Base-by-base conservation (phyloP, 2,888 invertebrate genomes). In the Elysia crispata region DNA sequence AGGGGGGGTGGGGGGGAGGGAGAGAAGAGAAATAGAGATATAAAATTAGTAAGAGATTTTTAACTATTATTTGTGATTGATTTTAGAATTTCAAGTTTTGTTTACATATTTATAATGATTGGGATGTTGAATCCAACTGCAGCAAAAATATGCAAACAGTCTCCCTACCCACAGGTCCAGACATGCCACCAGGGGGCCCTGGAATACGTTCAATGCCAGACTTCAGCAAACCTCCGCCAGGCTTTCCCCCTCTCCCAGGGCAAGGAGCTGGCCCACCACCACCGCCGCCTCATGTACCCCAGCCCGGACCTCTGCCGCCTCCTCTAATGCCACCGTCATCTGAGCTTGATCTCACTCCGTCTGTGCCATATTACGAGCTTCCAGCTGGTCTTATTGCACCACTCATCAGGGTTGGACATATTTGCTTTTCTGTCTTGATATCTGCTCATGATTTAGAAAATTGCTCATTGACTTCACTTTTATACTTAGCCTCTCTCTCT, bases 351-450 rank as follows among this genome's bases (percentile, higher is more conserved):
- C 87, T 92, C 74, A 95, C 96, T 93, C 98, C 98, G 33, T 95
- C 96, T 33, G 96, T 97, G 87, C 98, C 98, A 74, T 99, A 99
- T 92, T 99, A 96, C 92, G 98, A 99, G 91, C 94, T 99, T 84
- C 99, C 99, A 1, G 98, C 99, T 78, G 99, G 98, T 67, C 94
- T 99, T 28, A 98, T 99, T 96, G 98, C 98, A 80, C 97, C 98
- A n/a, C 94, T 98, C 20, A 96, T 99, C 82, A 96, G 96, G 94
- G 95, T 96, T 92, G 92, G 92, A 89, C 30, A 3, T 30, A 1
- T 0, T 1, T 54, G 13, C 1, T 54, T 23, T n/a, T 1, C 13
- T 66, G 66, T 25, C 3, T 28, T 41, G n/a, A n/a, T n/a, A n/a
- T n/a, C n/a, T n/a, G n/a, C n/a, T n/a, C n/a, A n/a, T n/a, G n/a